phyloP scores from a whole-genome alignment of 2,797 vertebrate genomes.

The Enteromius paludinosus region DNA sequence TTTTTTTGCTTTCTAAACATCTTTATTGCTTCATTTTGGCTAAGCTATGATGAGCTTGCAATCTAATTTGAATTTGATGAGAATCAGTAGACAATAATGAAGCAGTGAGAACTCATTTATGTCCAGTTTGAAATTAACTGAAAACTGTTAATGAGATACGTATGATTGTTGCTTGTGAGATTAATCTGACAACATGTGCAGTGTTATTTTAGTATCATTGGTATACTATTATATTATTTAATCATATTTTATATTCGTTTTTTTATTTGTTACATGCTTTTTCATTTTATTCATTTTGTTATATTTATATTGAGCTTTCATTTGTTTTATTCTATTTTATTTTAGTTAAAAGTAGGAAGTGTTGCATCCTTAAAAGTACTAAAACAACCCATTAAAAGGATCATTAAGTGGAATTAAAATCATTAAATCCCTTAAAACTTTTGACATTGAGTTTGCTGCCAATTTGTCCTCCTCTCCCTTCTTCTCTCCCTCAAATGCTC shows the following conservation, averaged over 20 bases:
- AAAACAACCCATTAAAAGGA: not conserved
- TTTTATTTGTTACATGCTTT: not conserved
- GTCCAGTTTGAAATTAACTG: not conserved
- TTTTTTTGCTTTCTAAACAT: not conserved
- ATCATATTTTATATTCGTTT: not conserved
- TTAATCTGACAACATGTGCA: not conserved
- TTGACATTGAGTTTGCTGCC: slow-evolving; percentile 5
- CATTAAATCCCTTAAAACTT: not conserved
- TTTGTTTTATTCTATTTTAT: not conserved
- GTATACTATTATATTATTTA: not conserved
- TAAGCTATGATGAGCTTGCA: not conserved
- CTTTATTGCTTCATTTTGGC: not conserved
- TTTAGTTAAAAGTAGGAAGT: not conserved
- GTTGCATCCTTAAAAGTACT: slow-evolving; percentile 9
- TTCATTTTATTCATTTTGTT: not conserved
- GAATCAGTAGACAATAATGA: not conserved
- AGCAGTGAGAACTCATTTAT: not conserved
- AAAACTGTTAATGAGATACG: not conserved
- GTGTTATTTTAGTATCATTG: not conserved
- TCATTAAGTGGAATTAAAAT: slow-evolving; percentile 9
- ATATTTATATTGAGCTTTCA: not conserved
- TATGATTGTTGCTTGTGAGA: not conserved
- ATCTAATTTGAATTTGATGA: not conserved
- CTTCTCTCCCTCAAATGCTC: not conserved
- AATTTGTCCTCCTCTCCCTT: not conserved